Evolutionary conservation across 2,113 vertebrate species (phyloP), one percentile per base, ranked within the genome.

Genomic region (Apus apus): DNA sequence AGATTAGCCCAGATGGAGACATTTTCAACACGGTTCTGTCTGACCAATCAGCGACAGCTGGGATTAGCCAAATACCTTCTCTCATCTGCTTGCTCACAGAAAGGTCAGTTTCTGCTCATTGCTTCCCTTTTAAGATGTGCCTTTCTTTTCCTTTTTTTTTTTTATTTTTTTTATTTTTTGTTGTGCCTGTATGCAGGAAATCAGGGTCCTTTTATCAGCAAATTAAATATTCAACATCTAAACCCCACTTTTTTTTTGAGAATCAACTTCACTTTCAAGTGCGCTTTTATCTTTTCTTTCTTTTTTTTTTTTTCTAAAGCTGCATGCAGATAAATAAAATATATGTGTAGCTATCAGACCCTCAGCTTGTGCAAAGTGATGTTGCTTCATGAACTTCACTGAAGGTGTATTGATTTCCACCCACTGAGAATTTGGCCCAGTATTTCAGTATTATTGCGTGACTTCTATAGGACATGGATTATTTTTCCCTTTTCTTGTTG

Each of bases 1-100:
- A 99, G 98, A 99, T 99, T 99, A 99, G 98, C 98, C 98, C 98
- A 98, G 98, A 98, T 98, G 98, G 98, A 99, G 98, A 99, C 98
- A 98, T 99, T 99, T 99, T 98, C 98, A 98, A 98, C 98, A 98
- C 98, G 94, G 95, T 96, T 97, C 97, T 97, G 96, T 98, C 98
- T 97, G 98, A 97, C 98, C 98, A 99, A 98, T 98, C 98, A 98
- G 97, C 97, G 97, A 97, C 98, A 98, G 98, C 97, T 98, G 98
- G 98, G 98, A 99, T 99, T 99, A 99, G 97, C 98, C 98, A 98
- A 98, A 98, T 98, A 98, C 98, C 98, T 98, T 98, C 98, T 99
- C 98, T 99, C 98, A 98, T 98, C 98, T 98, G 98, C 98, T 98
- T 98, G 98, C 98, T 98, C 97, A 97, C 97, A 98, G 98, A 99